Base-by-base conservation (phyloP, 2,797 vertebrate species). In the Sebastes variabilis region DNA sequence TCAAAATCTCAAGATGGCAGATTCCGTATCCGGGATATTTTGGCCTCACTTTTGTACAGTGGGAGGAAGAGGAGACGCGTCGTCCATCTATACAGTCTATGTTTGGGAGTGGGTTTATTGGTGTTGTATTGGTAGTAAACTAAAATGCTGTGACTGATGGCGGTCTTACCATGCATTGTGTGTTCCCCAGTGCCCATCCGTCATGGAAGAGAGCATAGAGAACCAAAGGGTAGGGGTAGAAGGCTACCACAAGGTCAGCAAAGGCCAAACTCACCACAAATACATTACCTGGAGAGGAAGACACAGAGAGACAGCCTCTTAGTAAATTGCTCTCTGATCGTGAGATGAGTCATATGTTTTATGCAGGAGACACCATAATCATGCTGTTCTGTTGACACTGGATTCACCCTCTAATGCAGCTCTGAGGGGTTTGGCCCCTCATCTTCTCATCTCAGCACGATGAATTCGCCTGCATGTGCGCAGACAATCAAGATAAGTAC, bases 211-310 rank as follows among this genome's bases (percentile, higher is more conserved):
- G 93, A 10, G 96, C 95, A 2, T 96, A 96, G 55, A 96, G 94
- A 20, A 96, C 96, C 87, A 96, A 79, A 1, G 95, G 96, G 81
- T 96, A 96, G 2, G 96, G 96, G 78, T 96, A 96, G 91, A 96
- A 96, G 67, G 95, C 95, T 66, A 95, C 95, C 89, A 96, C 94
- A 20, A 96, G 92, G 90, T 96, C 96, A 61, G 96, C 95, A 64
- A 96, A 95, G 4, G 96, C 95, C 93, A 96, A 77, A 82, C 96
- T 96, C 84, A 96, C 96, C 79, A 96, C 96, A 79, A 96, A 96
- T 73, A 96, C 94, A 29, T 96, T 96, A 72, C 96, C 96, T 96
- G 80, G 59, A 80, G 42, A 88, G 72, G 34, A 72, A 79, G 64
- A 87, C 55, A 84, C 42, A 78, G 1, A 75, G 9, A 52, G 12